A percentile compares a stretch with the other conserved stretches of the same genome.
Evolutionary conservation across 2,888 invertebrate genomes (phyloP).

Genomic region (Sinohyriopsis cumingii): DNA sequence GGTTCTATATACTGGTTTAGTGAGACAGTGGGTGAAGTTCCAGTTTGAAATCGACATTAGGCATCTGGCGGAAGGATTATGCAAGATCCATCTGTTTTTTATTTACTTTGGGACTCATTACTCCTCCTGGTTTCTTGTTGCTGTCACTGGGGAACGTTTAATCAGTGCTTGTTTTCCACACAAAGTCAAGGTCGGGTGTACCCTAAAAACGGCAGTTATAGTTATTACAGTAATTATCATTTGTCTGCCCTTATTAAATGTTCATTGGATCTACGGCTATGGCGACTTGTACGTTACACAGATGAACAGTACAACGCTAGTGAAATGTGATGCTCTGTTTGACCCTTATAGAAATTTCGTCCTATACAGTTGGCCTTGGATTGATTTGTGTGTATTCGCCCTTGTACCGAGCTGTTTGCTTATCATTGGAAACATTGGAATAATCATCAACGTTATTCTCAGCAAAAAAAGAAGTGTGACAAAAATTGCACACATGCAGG

Average conservation of each 20-base stretch:
- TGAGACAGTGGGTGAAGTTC: conserved; percentile 45
- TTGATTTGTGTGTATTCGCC: conserved; percentile 53
- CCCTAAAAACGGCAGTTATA: conserved; percentile 26
- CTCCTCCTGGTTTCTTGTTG: conserved; percentile 60
- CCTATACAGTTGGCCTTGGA: conserved; percentile 47
- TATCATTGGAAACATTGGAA: conserved; percentile 49
- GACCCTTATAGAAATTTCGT: conserved; percentile 33
- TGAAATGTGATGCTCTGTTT: conserved; percentile 22
- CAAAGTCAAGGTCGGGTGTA: conserved; percentile 50
- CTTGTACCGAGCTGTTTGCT: conserved; percentile 52
- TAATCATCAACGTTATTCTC: conserved; percentile 38
- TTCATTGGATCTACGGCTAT: conserved; percentile 45
- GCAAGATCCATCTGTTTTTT: conserved; percentile 50
- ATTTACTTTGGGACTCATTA: conserved; percentile 52
- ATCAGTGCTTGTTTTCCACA: conserved; percentile 55
- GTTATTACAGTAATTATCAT: conserved; percentile 30
- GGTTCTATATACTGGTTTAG: conserved; percentile 51
- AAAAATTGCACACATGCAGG: conserved; percentile 6
- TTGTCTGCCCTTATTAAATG: conserved; percentile 37
- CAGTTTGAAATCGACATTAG: conserved; percentile 42
- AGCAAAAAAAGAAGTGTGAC: conserved; percentile 26
- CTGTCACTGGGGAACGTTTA: conserved; percentile 57
- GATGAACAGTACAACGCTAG: conserved; percentile 8
- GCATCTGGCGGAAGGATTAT: conserved; percentile 19
- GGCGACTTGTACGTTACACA: conserved; percentile 7